Evolutionary conservation across 2,797 vertebrate genomes (phyloP).

Genomic region (Dryobates pubescens): DNA sequence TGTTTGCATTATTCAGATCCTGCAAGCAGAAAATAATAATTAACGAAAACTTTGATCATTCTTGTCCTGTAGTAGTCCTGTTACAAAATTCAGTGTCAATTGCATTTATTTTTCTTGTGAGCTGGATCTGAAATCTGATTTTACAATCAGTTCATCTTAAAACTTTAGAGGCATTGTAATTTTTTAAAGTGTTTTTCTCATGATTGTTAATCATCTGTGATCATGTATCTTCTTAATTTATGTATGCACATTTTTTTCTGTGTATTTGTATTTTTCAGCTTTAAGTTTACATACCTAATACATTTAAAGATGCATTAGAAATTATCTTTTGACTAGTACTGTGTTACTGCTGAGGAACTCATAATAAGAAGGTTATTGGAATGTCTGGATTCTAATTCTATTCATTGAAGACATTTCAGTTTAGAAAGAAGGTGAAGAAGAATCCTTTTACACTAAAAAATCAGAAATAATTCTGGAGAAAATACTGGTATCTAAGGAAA

Average conservation of each 20-base stretch:
- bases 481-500: not conserved
- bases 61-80: not conserved
- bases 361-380: not conserved
- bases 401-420: not conserved
- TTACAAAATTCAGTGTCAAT: not conserved
- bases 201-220: not conserved
- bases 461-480: not conserved
- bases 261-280: not conserved
- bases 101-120: not conserved
- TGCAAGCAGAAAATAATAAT: too few relatives aligned
- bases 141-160: not conserved
- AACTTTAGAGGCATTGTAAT: not conserved
- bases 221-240: not conserved
- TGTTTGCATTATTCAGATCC: too few relatives aligned
- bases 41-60: not conserved
- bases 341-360: not conserved
- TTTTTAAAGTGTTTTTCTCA: not conserved
- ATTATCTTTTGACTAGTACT: not conserved
- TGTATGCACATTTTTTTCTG: not conserved
- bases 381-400: not conserved
- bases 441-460: not conserved
- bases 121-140: not conserved
- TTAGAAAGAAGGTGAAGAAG: not conserved
- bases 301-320: not conserved
- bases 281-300: not conserved